Base-by-base conservation (phyloP, 2,797 vertebrate species). In the Pseudopleuronectes americanus region DNA sequence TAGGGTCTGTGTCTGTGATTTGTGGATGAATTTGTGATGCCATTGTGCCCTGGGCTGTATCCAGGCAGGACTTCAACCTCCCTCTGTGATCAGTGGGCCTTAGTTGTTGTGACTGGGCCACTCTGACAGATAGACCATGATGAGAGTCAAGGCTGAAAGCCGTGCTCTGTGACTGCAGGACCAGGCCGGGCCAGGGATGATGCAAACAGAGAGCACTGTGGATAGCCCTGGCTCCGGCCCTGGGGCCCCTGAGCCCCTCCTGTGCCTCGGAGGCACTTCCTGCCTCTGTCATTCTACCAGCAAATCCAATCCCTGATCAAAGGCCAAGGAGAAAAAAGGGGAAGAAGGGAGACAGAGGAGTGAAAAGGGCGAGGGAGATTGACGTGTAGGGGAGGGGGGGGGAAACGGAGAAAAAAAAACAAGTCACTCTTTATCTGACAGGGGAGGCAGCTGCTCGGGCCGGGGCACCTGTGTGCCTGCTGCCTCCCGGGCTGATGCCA, bases 301-400 rank as follows among this genome's bases (percentile, higher is more conserved):
- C 85, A 88, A 90, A 93, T 89, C 89, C 92, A 92, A 91, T 90
- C 87, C 90, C 81, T 90, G 90, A 93, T 92, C 92, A 93, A 92
- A 93, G 90, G 88, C 87, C 87, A 86, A 73, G 82, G 71, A 90
- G 84, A 83, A 89, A 87, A 88, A 87, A 81, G 57, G 71, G 60
- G 69, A 78, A 78, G 74, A 86, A 80, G 80, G 78, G 77, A 82
- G 83, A 87, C 86, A 72, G 80, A 86, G 82, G 79, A 91, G 81
- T 89, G 90, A 92, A 92, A 91, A 91, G 90, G 83, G 80, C 63
- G 71, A 87, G 56, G 48, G 88, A 89, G 92, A 92, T 87, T 91
- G 90, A 91, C 88, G 76, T 62, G 84, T 85, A 84, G 83, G 66
- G 81, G 69, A 65, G 64, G 33, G 28, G 62, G 62, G 6, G 24